A percentile compares a stretch with the other conserved stretches of the same genome.
Evolutionary conservation across 2,888 invertebrate species (phyloP).

Genomic region (Drosophila melanosoma): DNA sequence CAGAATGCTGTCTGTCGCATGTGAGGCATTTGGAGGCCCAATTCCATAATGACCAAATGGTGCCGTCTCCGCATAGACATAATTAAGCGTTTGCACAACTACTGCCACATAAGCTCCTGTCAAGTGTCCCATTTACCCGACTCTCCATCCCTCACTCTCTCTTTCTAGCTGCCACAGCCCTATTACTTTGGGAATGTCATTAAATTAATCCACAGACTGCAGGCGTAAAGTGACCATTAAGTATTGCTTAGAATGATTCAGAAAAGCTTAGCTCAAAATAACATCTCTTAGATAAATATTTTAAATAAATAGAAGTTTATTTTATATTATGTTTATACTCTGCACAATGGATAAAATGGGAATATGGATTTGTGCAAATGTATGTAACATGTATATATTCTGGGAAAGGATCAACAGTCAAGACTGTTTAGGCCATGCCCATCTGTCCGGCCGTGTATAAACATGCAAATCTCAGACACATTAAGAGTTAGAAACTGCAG

Average conservation of each 20-base stretch:
- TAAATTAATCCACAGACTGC: constrained; percentile 52
- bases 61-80: constrained; percentile 7
- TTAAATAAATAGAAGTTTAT: background rate
- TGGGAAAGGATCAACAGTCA: no score
- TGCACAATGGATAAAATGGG: background rate
- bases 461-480: background rate
- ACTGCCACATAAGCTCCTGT: constrained; percentile 64
- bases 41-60: background rate
- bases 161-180: background rate
- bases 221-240: constrained; percentile 68
- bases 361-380: background rate
- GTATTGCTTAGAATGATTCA: constrained; percentile 50
- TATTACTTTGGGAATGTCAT: constrained; percentile 2
- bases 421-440: no score
- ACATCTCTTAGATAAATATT: constrained; percentile 36
- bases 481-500: background rate
- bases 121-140: constrained; percentile 50
- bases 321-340: background rate
- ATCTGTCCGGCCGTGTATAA: no score
- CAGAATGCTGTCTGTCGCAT: constrained; percentile 10
- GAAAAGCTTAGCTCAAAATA: constrained; percentile 60
- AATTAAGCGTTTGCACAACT: constrained; percentile 66
- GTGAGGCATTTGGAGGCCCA: background rate
- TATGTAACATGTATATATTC: background rate
- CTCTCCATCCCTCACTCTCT: background rate